Base-by-base conservation (phyloP, 2,113 vertebrate genomes). In the Corythaeola cristata region DNA sequence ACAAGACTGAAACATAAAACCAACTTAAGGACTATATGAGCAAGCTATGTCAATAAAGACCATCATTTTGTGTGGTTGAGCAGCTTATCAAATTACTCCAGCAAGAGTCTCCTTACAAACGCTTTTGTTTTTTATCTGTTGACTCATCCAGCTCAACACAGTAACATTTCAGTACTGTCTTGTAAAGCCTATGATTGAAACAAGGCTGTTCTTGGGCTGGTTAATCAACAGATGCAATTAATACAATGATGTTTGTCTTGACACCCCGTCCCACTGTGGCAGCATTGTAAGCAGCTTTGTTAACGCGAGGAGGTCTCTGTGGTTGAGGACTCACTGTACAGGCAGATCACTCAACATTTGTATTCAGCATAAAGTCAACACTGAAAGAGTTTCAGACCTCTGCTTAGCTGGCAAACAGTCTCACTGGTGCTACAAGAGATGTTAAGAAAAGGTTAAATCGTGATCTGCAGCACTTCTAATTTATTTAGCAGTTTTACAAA, bases 141-240 rank as follows among this genome's bases (percentile, higher is more conserved):
- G 95, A 85, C 95, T 96, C 94, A 96, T 88, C 69, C 86, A 52
- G 89, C 78, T 71, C 64, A 27, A 63, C 89, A 50, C 32, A 95
- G 80, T 78, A 67, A n/a, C 75, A 5, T 73, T 95, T 94, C 95
- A 92, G 87, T 89, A 3, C 76, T 92, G 91, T 60, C 67, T 96
- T 84, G 77, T 17, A 93, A 95, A 93, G 85, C 82, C 90, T 59
- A 5, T 64, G 79, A 28, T 83, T 92, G 82, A 96, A 87, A 52
- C 44, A 80, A 82, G 85, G 69, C 84, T 89, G 63, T 86, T 89
- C 88, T 75, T 45, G 63, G 79, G 37, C 35, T 52, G 64, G 56
- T 91, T 90, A 93, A 84, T 91, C 77, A 94, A 82, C 96, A 84
- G 74, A 82, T 84, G 81, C 86, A 80, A 85, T 96, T 91, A 91